A percentile compares a stretch with the other conserved stretches of the same genome.
These are phyloP conservation scores for Lagothrix lagotricha DNA, from an alignment of 2,797 vertebrate species.

Conservation along the genomic window DNA sequence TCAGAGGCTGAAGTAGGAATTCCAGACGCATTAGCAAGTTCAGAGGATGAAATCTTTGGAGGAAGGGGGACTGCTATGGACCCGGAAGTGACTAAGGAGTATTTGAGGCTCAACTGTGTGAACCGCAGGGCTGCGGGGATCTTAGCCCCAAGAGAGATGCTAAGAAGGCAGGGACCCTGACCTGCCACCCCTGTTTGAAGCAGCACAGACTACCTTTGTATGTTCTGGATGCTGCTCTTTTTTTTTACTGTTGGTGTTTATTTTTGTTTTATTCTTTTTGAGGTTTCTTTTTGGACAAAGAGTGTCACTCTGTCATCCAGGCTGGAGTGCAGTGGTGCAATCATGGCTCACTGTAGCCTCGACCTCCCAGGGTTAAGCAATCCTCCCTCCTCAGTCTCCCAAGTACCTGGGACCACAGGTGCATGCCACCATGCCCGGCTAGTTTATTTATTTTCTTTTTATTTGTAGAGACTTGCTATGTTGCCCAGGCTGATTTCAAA, in stretches of 20 bases:
- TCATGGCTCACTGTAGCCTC: not conserved
- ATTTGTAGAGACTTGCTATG: not conserved
- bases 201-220: fast-evolving
- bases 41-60: not conserved
- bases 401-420: not conserved
- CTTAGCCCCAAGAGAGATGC: not conserved
- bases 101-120: fast-evolving
- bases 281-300: too few relatives aligned
- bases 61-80: fast-evolving
- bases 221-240: not conserved
- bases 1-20: not conserved
- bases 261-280: not conserved
- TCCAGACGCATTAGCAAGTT: not conserved
- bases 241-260: not conserved
- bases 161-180: not conserved
- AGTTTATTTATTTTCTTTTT: not conserved
- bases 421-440: not conserved
- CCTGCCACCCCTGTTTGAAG: not conserved
- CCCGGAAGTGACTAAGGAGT: too few relatives aligned
- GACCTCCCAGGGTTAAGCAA: not conserved
- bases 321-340: not conserved
- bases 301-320: not conserved
- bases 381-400: not conserved
- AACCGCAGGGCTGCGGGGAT: not conserved
- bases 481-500: not conserved